Percentiles rank a stretch among this genome's conserved stretches.
phyloP scores from a whole-genome alignment of 2,113 vertebrate species.

The Procavia capensis region DNA sequence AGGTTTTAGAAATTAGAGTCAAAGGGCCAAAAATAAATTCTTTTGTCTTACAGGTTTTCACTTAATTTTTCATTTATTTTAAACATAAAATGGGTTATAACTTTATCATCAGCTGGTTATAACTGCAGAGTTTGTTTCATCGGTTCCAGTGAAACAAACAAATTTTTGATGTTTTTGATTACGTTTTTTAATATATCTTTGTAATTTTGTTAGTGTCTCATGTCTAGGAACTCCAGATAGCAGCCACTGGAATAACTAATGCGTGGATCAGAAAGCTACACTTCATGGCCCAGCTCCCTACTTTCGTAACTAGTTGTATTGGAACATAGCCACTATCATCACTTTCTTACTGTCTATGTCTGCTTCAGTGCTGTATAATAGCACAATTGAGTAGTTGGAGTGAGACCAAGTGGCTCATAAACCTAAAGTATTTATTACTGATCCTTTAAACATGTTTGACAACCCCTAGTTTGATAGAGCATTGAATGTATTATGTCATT shows the following conservation, averaged over 20 bases:
- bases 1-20: not conserved
- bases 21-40: not conserved
- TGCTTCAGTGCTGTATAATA: not conserved
- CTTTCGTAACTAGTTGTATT: slow-evolving; percentile 30
- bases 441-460: not conserved
- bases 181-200: not conserved
- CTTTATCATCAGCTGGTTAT: not conserved
- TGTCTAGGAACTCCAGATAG: not conserved
- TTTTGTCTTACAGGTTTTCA: not conserved
- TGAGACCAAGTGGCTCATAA: not conserved
- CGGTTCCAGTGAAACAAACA: not conserved
- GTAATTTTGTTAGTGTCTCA: not conserved
- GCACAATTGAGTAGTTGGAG: not conserved
- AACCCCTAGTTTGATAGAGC: not conserved
- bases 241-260: not conserved
- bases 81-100: slow-evolving; percentile 14
- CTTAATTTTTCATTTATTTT: not conserved
- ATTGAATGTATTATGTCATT: not conserved
- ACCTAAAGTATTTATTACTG: not conserved
- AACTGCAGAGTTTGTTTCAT: not conserved
- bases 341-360: not conserved
- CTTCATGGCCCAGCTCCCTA: not conserved
- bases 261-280: not conserved
- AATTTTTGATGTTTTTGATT: not conserved
- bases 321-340: not conserved